Evolutionary conservation across 1,140 invertebrate genomes (phyloP).

Genomic region (Bacillus rossius): DNA sequence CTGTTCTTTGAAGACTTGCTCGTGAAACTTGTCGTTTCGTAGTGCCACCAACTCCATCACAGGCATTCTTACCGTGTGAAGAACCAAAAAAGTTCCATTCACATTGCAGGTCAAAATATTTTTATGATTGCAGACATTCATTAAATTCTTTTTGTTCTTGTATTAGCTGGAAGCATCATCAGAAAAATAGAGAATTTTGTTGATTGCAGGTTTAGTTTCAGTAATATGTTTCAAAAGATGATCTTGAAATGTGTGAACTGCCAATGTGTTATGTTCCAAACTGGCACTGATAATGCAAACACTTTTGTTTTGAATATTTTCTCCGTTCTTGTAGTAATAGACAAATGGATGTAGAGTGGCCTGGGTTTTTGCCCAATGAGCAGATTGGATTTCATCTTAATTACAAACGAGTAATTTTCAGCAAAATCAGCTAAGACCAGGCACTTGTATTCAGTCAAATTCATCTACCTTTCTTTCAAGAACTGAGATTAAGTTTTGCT

Average conservation of each 20-base stretch:
- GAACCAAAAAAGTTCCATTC: constrained; percentile 34
- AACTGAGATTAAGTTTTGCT: neutral
- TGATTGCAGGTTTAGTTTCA: constrained; percentile 1
- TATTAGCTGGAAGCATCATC: constrained; percentile 32
- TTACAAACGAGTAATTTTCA: constrained; percentile 24
- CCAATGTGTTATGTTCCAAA: constrained; percentile 11
- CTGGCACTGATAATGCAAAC: constrained; percentile 11
- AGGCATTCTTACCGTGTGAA: constrained; percentile 31
- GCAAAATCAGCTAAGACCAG: constrained; percentile 21
- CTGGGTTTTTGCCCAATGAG: constrained; percentile 20
- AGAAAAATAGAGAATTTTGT: constrained; percentile 30
- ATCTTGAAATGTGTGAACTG: constrained; percentile 6
- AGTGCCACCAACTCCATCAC: constrained; percentile 28
- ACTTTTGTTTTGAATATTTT: neutral
- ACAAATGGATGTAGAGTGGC: constrained; percentile 22
- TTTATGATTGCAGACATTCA: constrained; percentile 28
- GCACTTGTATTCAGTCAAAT: constrained; percentile 4
- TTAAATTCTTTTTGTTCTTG: constrained; percentile 33
- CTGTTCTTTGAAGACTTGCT: constrained; percentile 8
- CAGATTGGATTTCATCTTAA: constrained; percentile 20
- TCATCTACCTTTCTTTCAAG: constrained; percentile 5
- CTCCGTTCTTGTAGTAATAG: constrained; percentile 11
- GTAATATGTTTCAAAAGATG: constrained; percentile 1
- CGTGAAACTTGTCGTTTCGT: constrained; percentile 14
- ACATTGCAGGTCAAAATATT: constrained; percentile 27